Conservation (phyloP, 1,140 invertebrate genomes). For the Nasonia longicornis region DNA sequence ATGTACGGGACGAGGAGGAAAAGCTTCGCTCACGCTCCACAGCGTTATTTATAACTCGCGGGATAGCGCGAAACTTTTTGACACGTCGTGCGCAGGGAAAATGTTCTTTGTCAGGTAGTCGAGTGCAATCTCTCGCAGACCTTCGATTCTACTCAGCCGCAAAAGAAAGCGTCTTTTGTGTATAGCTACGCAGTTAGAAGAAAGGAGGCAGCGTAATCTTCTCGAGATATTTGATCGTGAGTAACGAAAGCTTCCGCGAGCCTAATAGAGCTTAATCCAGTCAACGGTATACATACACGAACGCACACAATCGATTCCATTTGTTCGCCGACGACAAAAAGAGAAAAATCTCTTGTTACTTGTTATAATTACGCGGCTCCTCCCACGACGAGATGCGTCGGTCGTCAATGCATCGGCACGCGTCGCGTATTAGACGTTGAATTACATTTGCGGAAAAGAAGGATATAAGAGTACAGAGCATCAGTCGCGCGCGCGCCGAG, state of each 20-base stretch:
- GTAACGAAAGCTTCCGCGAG: too few relatives aligned
- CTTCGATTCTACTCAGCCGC: neutral
- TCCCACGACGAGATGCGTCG: neutral
- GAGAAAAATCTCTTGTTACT: neutral
- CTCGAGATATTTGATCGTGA: neutral
- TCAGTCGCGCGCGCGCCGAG: neutral
- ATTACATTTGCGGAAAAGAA: constrained; percentile 36
- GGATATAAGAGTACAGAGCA: neutral
- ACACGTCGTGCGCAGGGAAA: constrained; percentile 11
- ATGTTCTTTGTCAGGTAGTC: constrained; percentile 25
- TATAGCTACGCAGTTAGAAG: neutral
- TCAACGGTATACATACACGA: neutral
- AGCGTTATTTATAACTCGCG: constrained; percentile 36
- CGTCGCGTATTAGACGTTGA: constrained; percentile 23
- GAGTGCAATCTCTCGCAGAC: neutral
- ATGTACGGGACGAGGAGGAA: neutral
- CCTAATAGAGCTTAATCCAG: neutral
- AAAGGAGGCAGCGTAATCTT: neutral
- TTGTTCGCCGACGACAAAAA: too few relatives aligned
- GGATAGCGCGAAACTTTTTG: constrained; percentile 34
- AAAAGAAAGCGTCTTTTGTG: neutral
- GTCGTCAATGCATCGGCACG: constrained; percentile 19
- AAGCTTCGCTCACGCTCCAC: neutral
- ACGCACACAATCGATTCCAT: neutral
- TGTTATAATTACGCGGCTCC: neutral